Evolutionary conservation across 2,113 vertebrate genomes (phyloP).

Genomic region (Hemicordylus capensis): DNA sequence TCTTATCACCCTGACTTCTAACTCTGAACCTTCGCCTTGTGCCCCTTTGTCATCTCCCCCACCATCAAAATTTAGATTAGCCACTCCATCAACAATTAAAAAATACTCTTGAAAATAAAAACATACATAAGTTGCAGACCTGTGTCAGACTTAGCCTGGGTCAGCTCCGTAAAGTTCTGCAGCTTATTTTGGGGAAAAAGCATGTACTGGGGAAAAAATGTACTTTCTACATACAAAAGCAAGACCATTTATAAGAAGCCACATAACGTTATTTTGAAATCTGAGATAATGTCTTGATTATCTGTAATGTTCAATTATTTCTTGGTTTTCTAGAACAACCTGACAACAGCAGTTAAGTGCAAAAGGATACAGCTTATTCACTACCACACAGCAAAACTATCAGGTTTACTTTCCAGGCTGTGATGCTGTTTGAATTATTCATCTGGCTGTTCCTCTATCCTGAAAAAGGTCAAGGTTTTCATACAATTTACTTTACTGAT

Average conservation of each 20-base stretch:
- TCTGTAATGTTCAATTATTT: background rate
- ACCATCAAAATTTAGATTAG: background rate
- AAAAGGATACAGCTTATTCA: slow-evolving; percentile 13
- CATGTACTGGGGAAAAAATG: too few species aligned
- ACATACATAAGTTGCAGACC: too few species aligned
- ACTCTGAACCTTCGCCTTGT: background rate
- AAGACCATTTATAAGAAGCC: background rate
- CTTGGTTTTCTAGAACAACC: background rate
- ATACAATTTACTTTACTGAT: slow-evolving; percentile 32
- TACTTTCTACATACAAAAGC: too few species aligned
- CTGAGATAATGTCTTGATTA: background rate
- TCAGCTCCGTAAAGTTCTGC: too few species aligned
- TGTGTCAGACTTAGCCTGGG: background rate
- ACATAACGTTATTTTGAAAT: background rate
- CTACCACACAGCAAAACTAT: background rate
- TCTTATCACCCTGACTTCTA: background rate
- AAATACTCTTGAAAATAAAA: too few species aligned
- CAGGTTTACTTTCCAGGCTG: background rate
- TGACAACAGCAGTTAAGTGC: background rate
- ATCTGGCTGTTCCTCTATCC: slow-evolving; percentile 3
- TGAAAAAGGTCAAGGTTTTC: slow-evolving; percentile 10
- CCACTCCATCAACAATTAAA: too few species aligned
- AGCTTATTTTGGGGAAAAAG: too few species aligned
- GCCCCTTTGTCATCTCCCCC: background rate
- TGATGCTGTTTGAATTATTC: background rate